These are phyloP conservation scores for Drosophila jambulina DNA, from an alignment of 1,140 invertebrate genomes.

Conservation along the genomic window DNA sequence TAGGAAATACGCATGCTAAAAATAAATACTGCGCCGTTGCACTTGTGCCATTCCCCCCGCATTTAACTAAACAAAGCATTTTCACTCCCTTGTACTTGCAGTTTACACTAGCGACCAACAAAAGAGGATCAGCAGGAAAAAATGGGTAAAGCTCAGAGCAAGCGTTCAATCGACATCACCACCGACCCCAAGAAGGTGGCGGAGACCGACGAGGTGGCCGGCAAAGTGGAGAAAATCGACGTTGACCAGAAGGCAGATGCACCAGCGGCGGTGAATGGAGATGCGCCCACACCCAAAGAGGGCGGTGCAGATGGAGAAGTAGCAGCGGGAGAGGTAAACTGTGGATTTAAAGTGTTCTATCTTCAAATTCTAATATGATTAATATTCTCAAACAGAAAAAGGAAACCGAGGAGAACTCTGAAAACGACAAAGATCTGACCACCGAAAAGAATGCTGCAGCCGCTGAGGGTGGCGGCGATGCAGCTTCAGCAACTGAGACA, in stretches of 20 bases:
- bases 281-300: slow-evolving; percentile 87
- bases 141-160: slow-evolving; percentile 94
- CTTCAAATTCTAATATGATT: not conserved
- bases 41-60: slow-evolving; percentile 41
- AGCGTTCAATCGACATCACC: slow-evolving; percentile 93
- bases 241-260: slow-evolving; percentile 87
- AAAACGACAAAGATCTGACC: slow-evolving; percentile 89
- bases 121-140: slow-evolving; percentile 77
- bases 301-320: slow-evolving; percentile 64
- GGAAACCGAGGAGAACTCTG: slow-evolving; percentile 87
- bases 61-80: slow-evolving; percentile 29
- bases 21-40: slow-evolving; percentile 25
- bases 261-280: slow-evolving; percentile 88
- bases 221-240: slow-evolving; percentile 90
- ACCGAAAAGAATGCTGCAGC: slow-evolving; percentile 87
- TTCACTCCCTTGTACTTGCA: slow-evolving; percentile 16
- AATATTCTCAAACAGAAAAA: slow-evolving; percentile 86
- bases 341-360: too few species aligned
- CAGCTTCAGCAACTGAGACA: slow-evolving; percentile 84
- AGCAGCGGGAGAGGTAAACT: slow-evolving; percentile 68
- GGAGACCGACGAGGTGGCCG: slow-evolving; percentile 88
- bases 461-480: slow-evolving; percentile 80
- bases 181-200: slow-evolving; percentile 92
- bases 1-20: slow-evolving; percentile 56
- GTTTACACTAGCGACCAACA: slow-evolving; percentile 67